Conservation (phyloP, 1,140 invertebrate genomes). For the Dinoponera quadriceps region DNA sequence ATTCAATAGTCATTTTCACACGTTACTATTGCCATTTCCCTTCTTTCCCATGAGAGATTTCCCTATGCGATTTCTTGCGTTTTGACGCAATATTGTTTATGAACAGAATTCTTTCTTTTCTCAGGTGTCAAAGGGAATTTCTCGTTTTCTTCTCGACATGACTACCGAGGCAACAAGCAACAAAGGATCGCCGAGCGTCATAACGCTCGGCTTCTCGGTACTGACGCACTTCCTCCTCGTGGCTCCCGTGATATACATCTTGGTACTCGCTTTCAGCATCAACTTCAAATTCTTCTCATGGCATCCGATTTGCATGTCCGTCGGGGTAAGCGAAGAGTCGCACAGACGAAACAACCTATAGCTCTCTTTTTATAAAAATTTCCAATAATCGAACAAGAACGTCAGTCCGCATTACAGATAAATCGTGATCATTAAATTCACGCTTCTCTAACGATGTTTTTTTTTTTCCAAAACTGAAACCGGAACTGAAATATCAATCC, state of each 20-base stretch:
- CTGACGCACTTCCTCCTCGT: slow-evolving; percentile 80
- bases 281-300: slow-evolving; percentile 79
- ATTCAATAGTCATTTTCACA: too few relatives aligned
- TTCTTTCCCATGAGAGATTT: too few relatives aligned
- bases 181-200: slow-evolving; percentile 71
- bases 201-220: slow-evolving; percentile 72
- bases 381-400: too few relatives aligned
- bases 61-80: not conserved
- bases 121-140: slow-evolving; percentile 14
- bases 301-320: slow-evolving; percentile 82
- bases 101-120: not conserved
- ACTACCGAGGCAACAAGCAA: slow-evolving; percentile 70
- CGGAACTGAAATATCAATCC: too few relatives aligned
- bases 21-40: too few relatives aligned
- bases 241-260: slow-evolving; percentile 80
- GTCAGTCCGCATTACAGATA: too few relatives aligned
- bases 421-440: too few relatives aligned
- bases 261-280: slow-evolving; percentile 73
- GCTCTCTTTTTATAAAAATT: not conserved
- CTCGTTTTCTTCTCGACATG: slow-evolving; percentile 66
- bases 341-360: not conserved
- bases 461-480: too few relatives aligned
- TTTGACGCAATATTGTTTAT: not conserved
- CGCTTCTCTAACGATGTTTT: too few relatives aligned
- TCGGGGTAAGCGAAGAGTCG: slow-evolving; percentile 79